Conservation (phyloP, 2,113 vertebrate species). For the Perognathus longimembris region DNA sequence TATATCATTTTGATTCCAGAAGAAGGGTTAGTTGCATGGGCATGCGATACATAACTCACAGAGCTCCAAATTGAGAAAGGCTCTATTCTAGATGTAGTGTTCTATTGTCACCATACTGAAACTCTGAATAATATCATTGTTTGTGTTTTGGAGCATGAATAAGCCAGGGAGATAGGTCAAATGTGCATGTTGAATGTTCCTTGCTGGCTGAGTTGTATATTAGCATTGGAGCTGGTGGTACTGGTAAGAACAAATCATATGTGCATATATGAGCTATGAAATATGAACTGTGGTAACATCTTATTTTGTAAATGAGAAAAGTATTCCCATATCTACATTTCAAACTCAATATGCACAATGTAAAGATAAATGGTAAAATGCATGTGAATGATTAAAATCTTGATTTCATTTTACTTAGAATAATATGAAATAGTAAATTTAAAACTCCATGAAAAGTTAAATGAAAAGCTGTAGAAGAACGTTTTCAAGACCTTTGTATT, state of each 20-base stretch:
- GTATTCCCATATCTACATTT: not conserved
- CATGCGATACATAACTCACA: not conserved
- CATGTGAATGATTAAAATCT: conserved; percentile 7
- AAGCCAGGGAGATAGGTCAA: not conserved
- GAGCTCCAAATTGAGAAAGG: not conserved
- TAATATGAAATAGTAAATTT: conserved; percentile 18
- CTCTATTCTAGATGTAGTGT: not conserved
- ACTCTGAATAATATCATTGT: not conserved
- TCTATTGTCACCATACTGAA: not conserved
- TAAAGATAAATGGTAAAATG: conserved; percentile 17
- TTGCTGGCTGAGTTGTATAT: not conserved
- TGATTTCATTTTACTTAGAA: conserved; percentile 49
- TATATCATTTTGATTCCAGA: not conserved
- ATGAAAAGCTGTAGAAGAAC: not conserved
- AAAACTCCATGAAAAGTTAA: not conserved
- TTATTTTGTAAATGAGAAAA: conserved; percentile 24
- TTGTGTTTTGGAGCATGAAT: conserved; percentile 13
- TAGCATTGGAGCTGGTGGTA: not conserved
- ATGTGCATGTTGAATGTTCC: not conserved
- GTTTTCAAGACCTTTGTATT: not conserved
- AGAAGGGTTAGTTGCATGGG: not conserved
- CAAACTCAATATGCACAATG: not conserved
- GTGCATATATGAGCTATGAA: not conserved
- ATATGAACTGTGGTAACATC: not conserved
- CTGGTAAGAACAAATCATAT: not conserved